Base-by-base conservation (phyloP, 2,797 vertebrate species). In the Lophotriccus pileatus region DNA sequence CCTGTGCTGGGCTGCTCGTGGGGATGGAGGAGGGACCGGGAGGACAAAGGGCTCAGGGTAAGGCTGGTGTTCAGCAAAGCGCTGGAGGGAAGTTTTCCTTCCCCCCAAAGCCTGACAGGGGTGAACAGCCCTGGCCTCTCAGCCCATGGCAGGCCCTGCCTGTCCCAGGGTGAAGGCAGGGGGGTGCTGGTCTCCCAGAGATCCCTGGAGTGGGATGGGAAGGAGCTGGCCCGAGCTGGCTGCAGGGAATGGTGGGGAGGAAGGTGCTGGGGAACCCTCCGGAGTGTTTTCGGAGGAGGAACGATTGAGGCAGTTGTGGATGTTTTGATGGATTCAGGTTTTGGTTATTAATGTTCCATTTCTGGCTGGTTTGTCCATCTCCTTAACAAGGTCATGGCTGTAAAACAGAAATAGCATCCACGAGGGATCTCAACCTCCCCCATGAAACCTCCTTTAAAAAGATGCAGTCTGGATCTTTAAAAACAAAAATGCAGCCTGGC, bases 351-450 rank as follows among this genome's bases (percentile, higher is more conserved):
- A 66, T 84, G 77, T 25, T 81, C 80, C 44, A 4, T 63, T 93
- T 59, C 73, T 41, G 84, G 37, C 77, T 90, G 82, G 60, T 92
- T 95, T 92, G 93, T 86, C 94, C 78, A 63, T 76, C 88, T 87
- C 81, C 67, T 81, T 87, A 87, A 79, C 53, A 59, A 88, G 93
- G 94, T 94, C 94, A 63, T 1, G 84, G 87, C 91, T 83, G 64
- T 89, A 90, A 93, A 85, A 53, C 59, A 50, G 41, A 86, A 95
- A 92, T 82, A 95, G 90, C 52, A 77, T 64, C 89, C 37, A 1
- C 12, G 10, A 41, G 30, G 80, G 94, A 89, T 56, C 93, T 84
- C 88, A 68, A 25, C 47, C 84, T 88, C 60, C 41, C 86, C 87
- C 18, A 4, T 75, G 78, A 95, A 97, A 93, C 20, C 82, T 73